Evolutionary conservation across 2,113 vertebrate species (phyloP).

Genomic region (Rostratula benghalensis): DNA sequence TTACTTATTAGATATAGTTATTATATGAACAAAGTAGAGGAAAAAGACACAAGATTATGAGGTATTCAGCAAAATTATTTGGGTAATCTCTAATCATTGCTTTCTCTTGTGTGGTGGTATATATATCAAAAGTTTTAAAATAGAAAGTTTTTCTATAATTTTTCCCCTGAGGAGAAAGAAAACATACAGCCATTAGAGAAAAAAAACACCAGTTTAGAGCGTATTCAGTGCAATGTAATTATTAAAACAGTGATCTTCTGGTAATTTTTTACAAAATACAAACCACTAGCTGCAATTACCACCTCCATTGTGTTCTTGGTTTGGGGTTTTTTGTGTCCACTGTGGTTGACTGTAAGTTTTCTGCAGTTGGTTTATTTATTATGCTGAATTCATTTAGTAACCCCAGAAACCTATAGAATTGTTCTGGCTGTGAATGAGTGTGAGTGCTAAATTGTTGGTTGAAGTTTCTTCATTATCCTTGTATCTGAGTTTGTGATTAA

Average conservation of each 20-base stretch:
- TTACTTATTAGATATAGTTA: not conserved
- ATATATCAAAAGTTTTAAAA: not conserved
- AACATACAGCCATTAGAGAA: not conserved
- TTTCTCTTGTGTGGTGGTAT: not conserved
- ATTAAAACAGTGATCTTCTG: not conserved
- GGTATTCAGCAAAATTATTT: not conserved
- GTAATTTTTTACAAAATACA: not conserved
- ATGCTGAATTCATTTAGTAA: not conserved
- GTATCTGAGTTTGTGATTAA: not conserved
- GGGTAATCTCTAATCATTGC: not conserved
- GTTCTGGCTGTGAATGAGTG: not conserved
- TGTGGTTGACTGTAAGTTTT: not conserved
- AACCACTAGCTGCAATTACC: not conserved
- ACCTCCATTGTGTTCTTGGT: not conserved
- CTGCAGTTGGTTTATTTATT: not conserved
- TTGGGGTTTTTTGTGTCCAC: not conserved
- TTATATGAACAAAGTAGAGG: not conserved
- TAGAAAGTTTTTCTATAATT: not conserved
- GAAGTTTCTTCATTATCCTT: not conserved
- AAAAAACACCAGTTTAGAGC: not conserved
- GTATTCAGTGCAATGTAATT: not conserved
- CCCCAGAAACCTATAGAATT: not conserved
- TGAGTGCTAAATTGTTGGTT: not conserved
- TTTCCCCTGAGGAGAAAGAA: not conserved
- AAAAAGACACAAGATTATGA: not conserved